Evolutionary conservation across 2,113 vertebrate genomes (phyloP).

Genomic region (Rafetus swinhoei): DNA sequence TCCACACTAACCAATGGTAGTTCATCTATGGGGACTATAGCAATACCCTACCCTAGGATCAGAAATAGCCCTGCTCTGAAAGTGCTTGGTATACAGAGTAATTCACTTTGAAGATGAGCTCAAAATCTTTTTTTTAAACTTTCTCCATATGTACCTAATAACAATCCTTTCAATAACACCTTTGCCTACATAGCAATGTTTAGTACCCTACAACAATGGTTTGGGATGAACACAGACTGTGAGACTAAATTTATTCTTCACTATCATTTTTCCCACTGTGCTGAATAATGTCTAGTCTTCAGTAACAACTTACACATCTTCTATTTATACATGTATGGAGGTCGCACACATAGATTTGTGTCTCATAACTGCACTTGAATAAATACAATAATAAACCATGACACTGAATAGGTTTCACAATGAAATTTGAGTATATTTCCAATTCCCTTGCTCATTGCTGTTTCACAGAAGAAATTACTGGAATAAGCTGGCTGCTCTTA

Average conservation of each 20-base stretch:
- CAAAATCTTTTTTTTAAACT: background rate
- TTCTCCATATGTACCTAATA: background rate
- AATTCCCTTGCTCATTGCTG: conserved; percentile 31
- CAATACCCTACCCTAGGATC: background rate
- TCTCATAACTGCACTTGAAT: conserved; percentile 4
- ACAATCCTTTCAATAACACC: background rate
- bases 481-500: conserved; percentile 17
- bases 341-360: background rate
- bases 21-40: background rate
- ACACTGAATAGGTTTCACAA: background rate
- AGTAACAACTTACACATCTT: conserved; percentile 16
- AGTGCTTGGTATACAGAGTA: background rate
- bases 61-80: background rate
- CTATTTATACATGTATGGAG: background rate
- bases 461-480: conserved; percentile 54
- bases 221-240: background rate
- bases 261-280: background rate
- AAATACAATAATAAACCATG: conserved; percentile 26
- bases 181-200: background rate
- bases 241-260: conserved; percentile 21
- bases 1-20: conserved; percentile 9
- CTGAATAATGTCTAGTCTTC: background rate
- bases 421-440: conserved; percentile 44
- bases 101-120: background rate
- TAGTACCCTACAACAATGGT: background rate